Percentiles rank a stretch among this genome's conserved stretches.
Evolutionary conservation across 1,140 invertebrate species (phyloP).

Genomic region (Drosophila kepulauana): DNA sequence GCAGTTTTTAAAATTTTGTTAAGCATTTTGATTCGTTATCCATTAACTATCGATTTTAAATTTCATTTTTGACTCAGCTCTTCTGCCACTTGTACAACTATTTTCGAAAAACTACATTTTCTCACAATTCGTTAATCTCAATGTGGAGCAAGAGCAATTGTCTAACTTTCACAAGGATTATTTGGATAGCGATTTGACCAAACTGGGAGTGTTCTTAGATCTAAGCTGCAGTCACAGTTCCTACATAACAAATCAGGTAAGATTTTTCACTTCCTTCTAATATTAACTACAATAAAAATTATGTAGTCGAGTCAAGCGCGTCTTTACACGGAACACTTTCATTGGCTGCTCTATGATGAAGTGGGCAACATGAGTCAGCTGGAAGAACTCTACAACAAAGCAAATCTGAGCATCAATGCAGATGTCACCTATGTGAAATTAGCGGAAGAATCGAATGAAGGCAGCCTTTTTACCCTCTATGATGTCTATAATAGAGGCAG

Average conservation of each 20-base stretch:
- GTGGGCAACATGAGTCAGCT: constrained; percentile 47
- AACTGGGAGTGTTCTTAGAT: constrained; percentile 68
- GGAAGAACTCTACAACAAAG: constrained; percentile 33
- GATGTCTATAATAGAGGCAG: constrained; percentile 82
- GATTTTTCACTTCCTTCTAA: background rate
- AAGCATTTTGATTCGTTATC: background rate
- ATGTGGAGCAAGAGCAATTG: constrained; percentile 28
- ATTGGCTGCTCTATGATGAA: constrained; percentile 74
- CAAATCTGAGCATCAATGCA: constrained; percentile 71
- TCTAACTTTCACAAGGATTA: constrained; percentile 52
- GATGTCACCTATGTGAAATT: constrained; percentile 58
- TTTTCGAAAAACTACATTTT: constrained; percentile 52
- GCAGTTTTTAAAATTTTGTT: background rate
- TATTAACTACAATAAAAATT: background rate
- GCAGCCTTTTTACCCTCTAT: constrained; percentile 46
- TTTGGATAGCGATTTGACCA: constrained; percentile 53
- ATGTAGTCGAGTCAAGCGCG: constrained; percentile 57
- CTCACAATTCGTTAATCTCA: constrained; percentile 62
- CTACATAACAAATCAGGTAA: constrained; percentile 62
- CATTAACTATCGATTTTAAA: too few species aligned
- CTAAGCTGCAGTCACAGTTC: constrained; percentile 52
- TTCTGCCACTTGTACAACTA: constrained; percentile 44
- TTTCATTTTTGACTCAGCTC: constrained; percentile 12
- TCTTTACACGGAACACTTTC: constrained; percentile 56
- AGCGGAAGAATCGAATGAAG: background rate